These are phyloP conservation scores for Gymnocheta viridis DNA, from an alignment of 2,888 invertebrate species.

Conservation along the genomic window DNA sequence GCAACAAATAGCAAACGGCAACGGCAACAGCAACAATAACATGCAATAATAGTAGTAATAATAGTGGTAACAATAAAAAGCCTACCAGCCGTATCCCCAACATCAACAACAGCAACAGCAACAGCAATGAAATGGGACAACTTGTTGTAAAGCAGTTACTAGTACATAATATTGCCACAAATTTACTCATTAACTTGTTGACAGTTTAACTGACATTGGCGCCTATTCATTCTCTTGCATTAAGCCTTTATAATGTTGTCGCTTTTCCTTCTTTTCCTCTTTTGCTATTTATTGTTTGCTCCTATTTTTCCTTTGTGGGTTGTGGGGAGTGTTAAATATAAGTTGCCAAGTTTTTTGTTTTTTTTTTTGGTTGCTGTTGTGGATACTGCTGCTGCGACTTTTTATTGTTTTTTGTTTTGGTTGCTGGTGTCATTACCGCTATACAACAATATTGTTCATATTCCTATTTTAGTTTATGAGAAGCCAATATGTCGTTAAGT, in stretches of 20 bases:
- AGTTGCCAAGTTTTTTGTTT: constrained; percentile 31
- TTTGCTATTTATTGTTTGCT: constrained; percentile 38
- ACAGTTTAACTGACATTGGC: constrained; percentile 70
- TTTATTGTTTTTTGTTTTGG: constrained; percentile 3
- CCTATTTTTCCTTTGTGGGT: constrained; percentile 31
- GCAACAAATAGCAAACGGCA: constrained; percentile 30
- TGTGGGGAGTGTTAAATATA: constrained; percentile 63
- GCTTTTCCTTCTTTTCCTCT: constrained; percentile 10
- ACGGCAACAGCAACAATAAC: constrained; percentile 9
- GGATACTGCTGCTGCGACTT: neutral
- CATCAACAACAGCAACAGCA: constrained; percentile 5
- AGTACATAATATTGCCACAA: constrained; percentile 67
- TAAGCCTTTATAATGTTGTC: constrained; percentile 34
- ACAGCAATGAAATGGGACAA: constrained; percentile 47
- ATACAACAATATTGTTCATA: constrained; percentile 43
- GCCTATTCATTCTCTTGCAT: constrained; percentile 62
- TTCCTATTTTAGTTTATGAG: constrained; percentile 62
- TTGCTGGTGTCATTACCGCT: constrained; percentile 28
- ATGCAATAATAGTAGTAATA: constrained; percentile 1
- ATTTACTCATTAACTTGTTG: constrained; percentile 71
- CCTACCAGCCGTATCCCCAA: constrained; percentile 48
- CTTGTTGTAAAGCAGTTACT: constrained; percentile 55
- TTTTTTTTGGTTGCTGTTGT: neutral
- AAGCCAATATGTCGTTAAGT: constrained; percentile 63
- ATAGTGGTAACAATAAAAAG: constrained; percentile 21